A percentile compares a stretch with the other conserved stretches of the same genome.
Evolutionary conservation across 2,888 invertebrate species (phyloP).

Genomic region (Ophion obscuratus): DNA sequence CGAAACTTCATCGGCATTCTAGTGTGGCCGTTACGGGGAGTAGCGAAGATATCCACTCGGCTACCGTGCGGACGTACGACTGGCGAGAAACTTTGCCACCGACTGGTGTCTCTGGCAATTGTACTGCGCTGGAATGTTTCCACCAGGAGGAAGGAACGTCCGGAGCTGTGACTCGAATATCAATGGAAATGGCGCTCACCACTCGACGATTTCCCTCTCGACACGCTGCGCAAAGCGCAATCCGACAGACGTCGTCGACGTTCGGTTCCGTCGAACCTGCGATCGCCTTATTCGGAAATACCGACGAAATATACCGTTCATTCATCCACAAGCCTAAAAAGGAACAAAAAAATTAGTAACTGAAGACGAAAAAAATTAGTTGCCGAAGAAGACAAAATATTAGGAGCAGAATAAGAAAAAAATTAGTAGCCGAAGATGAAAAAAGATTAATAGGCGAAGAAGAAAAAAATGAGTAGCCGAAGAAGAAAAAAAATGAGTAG

Average conservation of each 20-base stretch:
- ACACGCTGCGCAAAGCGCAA: conserved; percentile 42
- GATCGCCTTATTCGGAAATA: conserved; percentile 41
- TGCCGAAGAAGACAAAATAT: background rate
- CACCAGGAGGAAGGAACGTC: conserved; percentile 81
- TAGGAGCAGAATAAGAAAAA: background rate
- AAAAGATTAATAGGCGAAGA: too few species aligned
- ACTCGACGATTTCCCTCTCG: conserved; percentile 78
- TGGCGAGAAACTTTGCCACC: conserved; percentile 77
- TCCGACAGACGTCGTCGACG: conserved; percentile 27
- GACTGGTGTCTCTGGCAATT: conserved; percentile 75
- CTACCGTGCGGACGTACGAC: conserved; percentile 72
- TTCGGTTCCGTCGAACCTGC: conserved; percentile 28
- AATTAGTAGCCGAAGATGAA: too few species aligned
- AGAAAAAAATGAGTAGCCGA: too few species aligned
- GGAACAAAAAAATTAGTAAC: background rate
- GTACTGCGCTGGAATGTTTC: conserved; percentile 80
- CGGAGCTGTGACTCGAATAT: conserved; percentile 81
- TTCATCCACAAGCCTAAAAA: conserved; percentile 17
- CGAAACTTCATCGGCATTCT: conserved; percentile 42
- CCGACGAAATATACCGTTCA: conserved; percentile 8
- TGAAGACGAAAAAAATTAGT: background rate
- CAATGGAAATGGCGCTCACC: conserved; percentile 80
- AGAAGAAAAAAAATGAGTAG: too few species aligned
- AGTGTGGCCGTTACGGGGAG: conserved; percentile 8
- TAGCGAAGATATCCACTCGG: conserved; percentile 55